A percentile compares a stretch with the other conserved stretches of the same genome.
phyloP scores from a whole-genome alignment of 2,797 vertebrate species.

The Bovichtus diacanthus region DNA sequence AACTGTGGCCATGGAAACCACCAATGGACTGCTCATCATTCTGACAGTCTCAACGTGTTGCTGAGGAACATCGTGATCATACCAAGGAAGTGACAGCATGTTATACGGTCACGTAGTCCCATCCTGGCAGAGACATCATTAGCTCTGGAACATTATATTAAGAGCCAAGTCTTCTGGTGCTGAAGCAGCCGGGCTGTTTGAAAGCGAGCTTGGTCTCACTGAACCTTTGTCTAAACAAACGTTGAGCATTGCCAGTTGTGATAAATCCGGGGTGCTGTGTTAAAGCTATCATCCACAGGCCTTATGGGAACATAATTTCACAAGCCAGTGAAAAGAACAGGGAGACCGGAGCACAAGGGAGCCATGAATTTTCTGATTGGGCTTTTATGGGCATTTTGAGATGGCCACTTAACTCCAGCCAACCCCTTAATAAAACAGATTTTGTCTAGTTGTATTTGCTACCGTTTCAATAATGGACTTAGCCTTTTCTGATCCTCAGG shows the following conservation, averaged over 20 bases:
- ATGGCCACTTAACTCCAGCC: background rate
- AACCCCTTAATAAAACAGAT: constrained; percentile 1
- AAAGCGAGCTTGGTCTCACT: constrained; percentile 7
- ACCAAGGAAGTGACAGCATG: constrained; percentile 49
- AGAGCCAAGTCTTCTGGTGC: constrained; percentile 28
- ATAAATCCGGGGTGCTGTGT: constrained; percentile 44
- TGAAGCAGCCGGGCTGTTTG: constrained; percentile 19
- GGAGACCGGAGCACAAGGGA: constrained; percentile 15
- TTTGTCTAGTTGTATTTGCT: background rate
- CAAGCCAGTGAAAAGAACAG: constrained; percentile 36
- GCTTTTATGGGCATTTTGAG: constrained; percentile 38
- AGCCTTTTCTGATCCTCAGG: background rate
- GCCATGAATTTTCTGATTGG: constrained; percentile 31
- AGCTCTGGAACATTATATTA: constrained; percentile 36
- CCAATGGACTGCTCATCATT: constrained; percentile 32
- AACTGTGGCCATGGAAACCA: constrained; percentile 50
- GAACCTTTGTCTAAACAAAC: constrained; percentile 45
- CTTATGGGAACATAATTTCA: constrained; percentile 44
- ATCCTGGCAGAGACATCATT: constrained; percentile 18
- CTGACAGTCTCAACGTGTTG: constrained; percentile 37
- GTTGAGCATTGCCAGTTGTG: constrained; percentile 37
- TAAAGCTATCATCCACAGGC: constrained; percentile 39
- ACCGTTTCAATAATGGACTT: background rate
- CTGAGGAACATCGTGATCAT: constrained; percentile 67
- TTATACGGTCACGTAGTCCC: constrained; percentile 42